A percentile compares a stretch with the other conserved stretches of the same genome.
phyloP scores from a whole-genome alignment of 2,888 invertebrate genomes.

The Buathra laborator region DNA sequence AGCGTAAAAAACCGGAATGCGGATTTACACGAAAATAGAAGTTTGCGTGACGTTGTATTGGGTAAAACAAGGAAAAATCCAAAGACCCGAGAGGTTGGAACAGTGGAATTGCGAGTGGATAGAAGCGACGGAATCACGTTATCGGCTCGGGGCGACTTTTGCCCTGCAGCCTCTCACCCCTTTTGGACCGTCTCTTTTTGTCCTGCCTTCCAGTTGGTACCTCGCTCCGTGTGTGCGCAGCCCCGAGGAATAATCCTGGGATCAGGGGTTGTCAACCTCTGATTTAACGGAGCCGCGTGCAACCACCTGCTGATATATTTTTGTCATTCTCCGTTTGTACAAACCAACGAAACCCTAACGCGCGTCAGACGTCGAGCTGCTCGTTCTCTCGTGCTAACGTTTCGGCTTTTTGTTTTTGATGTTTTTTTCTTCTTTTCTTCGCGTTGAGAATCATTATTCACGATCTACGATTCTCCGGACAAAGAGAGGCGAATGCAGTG shows the following conservation, averaged over 20 bases:
- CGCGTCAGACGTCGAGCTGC: background rate
- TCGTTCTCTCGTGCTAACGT: background rate
- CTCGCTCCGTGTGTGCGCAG: conserved; percentile 3
- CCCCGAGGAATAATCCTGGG: conserved; percentile 60
- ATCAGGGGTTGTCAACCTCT: conserved; percentile 65
- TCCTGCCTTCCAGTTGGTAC: conserved; percentile 24
- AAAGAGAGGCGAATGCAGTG: background rate
- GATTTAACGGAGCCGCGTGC: conserved; percentile 51
- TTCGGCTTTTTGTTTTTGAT: background rate
- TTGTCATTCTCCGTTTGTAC: background rate
- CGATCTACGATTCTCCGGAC: conserved; percentile 1
- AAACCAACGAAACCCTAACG: background rate
- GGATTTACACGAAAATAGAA: conserved; percentile 7
- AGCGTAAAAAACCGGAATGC: background rate
- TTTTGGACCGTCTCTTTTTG: background rate
- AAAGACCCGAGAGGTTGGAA: conserved; percentile 30
- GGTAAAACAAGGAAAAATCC: conserved; percentile 21
- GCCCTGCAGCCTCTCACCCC: background rate
- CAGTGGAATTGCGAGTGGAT: conserved; percentile 1
- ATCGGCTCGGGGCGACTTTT: conserved; percentile 56
- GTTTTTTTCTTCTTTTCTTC: background rate
- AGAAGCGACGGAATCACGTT: conserved; percentile 53
- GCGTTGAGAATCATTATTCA: conserved; percentile 39
- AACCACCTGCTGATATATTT: conserved; percentile 63
- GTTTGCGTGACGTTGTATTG: conserved; percentile 11